Conservation (phyloP, 2,113 vertebrate species). For the Tragelaphus buxtoni region DNA sequence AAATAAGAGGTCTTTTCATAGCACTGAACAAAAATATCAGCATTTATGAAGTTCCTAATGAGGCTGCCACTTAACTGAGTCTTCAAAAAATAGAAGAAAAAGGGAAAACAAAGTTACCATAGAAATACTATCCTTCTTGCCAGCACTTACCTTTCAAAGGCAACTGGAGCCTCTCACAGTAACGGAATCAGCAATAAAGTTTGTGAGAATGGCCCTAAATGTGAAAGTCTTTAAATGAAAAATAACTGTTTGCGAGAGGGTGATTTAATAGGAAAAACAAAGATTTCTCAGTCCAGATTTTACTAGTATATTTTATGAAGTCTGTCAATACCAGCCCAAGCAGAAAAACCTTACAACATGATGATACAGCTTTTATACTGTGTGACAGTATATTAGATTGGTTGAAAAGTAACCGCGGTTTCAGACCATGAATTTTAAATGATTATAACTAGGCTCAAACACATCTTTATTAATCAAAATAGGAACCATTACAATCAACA, state of each 20-base stretch:
- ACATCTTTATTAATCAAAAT: not conserved
- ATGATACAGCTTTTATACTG: not conserved
- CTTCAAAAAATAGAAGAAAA: not conserved
- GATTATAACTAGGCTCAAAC: not conserved
- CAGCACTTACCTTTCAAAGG: conserved; percentile 25
- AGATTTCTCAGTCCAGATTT: not conserved
- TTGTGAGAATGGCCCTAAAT: not conserved
- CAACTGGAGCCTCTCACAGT: not conserved
- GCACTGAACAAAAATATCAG: not conserved
- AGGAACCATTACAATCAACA: not conserved
- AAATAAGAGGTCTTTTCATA: not conserved
- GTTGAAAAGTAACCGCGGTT: not conserved
- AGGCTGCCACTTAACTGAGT: not conserved
- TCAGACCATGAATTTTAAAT: not conserved
- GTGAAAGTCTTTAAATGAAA: not conserved
- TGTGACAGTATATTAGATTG: not conserved
- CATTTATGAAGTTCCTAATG: not conserved
- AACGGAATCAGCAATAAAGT: not conserved
- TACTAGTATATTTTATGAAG: not conserved
- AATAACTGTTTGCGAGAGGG: not conserved
- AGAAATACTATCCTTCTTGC: not conserved
- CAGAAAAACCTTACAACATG: not conserved
- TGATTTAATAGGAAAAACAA: not conserved
- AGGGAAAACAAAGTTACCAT: not conserved
- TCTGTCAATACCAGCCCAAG: not conserved